Percentiles rank a stretch among this genome's conserved stretches.
phyloP scores from a whole-genome alignment of 2,797 vertebrate species.

The Crax fasciolata region DNA sequence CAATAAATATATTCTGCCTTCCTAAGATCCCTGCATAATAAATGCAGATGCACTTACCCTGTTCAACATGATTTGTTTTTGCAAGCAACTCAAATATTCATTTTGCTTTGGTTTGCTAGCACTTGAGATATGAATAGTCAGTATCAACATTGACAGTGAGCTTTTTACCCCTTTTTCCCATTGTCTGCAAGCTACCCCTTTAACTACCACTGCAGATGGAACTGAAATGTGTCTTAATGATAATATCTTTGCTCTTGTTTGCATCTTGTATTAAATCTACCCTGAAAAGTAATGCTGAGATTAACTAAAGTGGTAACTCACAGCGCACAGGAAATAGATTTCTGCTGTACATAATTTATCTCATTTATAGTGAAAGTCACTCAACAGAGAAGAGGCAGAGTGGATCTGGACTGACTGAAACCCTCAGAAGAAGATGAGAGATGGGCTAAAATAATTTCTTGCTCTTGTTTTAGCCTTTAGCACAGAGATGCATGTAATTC shows the following conservation, averaged over 20 bases:
- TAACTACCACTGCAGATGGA: background rate
- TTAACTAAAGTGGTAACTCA: background rate
- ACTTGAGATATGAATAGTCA: background rate
- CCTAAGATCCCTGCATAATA: conserved; percentile 18
- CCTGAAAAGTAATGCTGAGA: background rate
- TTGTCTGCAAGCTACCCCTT: background rate
- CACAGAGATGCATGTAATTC: background rate
- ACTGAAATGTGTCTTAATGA: background rate
- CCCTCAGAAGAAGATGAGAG: background rate
- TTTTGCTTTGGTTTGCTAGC: conserved; percentile 10
- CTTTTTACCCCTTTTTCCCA: background rate
- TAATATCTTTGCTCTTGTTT: conserved; percentile 7
- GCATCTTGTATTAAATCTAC: background rate
- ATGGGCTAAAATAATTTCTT: background rate
- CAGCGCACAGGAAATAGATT: background rate
- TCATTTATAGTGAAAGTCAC: background rate
- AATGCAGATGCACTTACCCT: conserved; percentile 51
- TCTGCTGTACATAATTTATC: background rate
- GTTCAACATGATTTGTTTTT: conserved; percentile 36
- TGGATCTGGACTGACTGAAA: background rate
- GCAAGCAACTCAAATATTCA: conserved; percentile 55
- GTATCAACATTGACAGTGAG: background rate
- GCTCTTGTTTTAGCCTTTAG: background rate
- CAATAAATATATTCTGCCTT: conserved; percentile 46
- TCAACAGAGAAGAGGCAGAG: background rate